Base-by-base conservation (phyloP, 92 coral and sea anemone genomes). In the Phenganax stokvisi region DNA sequence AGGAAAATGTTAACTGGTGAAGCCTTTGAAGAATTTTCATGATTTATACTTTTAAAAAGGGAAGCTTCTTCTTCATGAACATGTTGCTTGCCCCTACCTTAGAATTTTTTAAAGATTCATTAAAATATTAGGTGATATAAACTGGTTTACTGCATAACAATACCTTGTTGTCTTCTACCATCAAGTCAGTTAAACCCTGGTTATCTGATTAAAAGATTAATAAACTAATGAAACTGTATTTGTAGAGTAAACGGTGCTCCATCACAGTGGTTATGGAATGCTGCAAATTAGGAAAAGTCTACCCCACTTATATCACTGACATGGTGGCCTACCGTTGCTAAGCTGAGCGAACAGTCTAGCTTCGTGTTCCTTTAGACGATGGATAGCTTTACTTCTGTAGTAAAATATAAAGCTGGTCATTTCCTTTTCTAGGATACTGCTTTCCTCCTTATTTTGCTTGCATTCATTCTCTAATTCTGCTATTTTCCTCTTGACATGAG, bases 371-470 rank as follows among this genome's bases (percentile, higher is more conserved):
- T 75, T 75, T 16, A 75, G 80, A 25, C 52, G 31, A 25, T 16
- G 47, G 27, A 55, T n/a, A 16, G 75, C 61, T 15, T 30, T 16
- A n/a, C 54, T 57, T 62, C 60, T 75, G 81, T 75, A 83, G 62
- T 57, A 83, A 2, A 6, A n/a, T 12, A 75, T 27, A 44, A 74
- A 83, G 29, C 63, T 51, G 51, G 10, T 69, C 82, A 83, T 83
- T 29, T 83, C 83, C 16, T 71, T 60, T 71, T n/a, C n/a, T n/a
- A n/a, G n/a, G n/a, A n/a, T n/a, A n/a, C n/a, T n/a, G n/a, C n/a
- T n/a, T n/a, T n/a, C 85, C 58, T 81, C 85, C 56, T 81, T 62
- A 3, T 64, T 53, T 62, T 80, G 74, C 81, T 58, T 44, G 62
- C 74, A 73, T 51, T 81, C 85, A 3, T 68, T 73, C 75, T 81